Percentiles rank a stretch among this genome's conserved stretches.
phyloP scores from a whole-genome alignment of 2,797 vertebrate species.

The Smutsia temminckii region DNA sequence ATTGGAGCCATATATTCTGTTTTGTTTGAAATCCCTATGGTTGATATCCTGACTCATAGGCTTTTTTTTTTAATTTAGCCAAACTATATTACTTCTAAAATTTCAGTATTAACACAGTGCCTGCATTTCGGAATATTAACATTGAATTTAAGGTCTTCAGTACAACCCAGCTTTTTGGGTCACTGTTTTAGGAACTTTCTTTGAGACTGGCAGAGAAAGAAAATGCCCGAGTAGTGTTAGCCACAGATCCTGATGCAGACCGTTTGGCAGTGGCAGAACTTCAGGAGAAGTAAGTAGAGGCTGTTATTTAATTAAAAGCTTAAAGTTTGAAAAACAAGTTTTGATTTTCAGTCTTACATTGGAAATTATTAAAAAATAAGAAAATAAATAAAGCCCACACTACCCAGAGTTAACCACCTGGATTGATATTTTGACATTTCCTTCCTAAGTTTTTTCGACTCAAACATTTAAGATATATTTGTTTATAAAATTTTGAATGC shows the following conservation, averaged over 20 bases:
- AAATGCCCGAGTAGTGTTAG: slow-evolving; percentile 90
- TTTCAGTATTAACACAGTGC: neutral
- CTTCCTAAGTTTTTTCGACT: slow-evolving; percentile 1
- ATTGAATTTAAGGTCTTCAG: neutral
- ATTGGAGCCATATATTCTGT: neutral
- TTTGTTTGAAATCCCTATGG: slow-evolving; percentile 24
- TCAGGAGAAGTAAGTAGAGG: slow-evolving; percentile 86
- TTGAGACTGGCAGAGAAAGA: slow-evolving; percentile 93
- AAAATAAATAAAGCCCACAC: neutral
- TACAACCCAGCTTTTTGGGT: neutral
- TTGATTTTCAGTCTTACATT: slow-evolving; percentile 32
- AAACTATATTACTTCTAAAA: slow-evolving; percentile 46
- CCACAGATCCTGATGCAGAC: slow-evolving; percentile 97
- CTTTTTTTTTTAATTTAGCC: neutral
- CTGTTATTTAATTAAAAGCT: neutral
- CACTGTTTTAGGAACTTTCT: slow-evolving; percentile 89
- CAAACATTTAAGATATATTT: slow-evolving; percentile 38
- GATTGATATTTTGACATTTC: slow-evolving; percentile 12
- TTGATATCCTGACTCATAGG: neutral
- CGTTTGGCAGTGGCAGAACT: slow-evolving; percentile 94
- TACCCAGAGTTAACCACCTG: neutral
- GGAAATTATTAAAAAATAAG: slow-evolving; percentile 41
- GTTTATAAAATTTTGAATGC: slow-evolving; percentile 27
- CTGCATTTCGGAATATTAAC: neutral
- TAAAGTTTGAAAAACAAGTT: slow-evolving; percentile 33